A percentile compares a stretch with the other conserved stretches of the same genome.
These are phyloP conservation scores for Lycocorax pyrrhopterus DNA, from an alignment of 2,113 vertebrate species.

Conservation along the genomic window DNA sequence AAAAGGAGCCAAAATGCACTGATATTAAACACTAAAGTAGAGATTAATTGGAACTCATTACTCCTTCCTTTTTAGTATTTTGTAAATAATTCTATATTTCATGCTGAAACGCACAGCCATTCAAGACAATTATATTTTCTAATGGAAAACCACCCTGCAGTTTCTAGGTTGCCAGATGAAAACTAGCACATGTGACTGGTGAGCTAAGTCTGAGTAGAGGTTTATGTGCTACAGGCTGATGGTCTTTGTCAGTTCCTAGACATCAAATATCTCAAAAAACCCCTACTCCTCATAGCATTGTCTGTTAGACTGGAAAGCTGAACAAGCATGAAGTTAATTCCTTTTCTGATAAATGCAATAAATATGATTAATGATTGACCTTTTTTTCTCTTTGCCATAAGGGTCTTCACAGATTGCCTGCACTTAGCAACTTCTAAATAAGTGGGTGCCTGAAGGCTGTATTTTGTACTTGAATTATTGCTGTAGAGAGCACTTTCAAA, in stretches of 20 bases:
- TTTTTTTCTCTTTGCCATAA: not conserved
- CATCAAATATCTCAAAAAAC: not conserved
- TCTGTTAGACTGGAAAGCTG: not conserved
- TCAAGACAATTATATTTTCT: not conserved
- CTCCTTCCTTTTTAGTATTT: not conserved
- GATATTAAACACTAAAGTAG: not conserved
- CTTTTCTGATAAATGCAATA: not conserved
- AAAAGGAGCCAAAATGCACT: not conserved
- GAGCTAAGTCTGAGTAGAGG: not conserved
- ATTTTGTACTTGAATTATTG: not conserved
- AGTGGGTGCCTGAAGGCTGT: not conserved
- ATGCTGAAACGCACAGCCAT: not conserved
- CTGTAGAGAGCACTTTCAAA: conserved; percentile 8
- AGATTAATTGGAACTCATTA: not conserved
- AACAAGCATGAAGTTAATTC: not conserved
- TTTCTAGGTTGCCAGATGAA: not conserved
- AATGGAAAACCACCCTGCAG: not conserved
- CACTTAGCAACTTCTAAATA: not conserved
- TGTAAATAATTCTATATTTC: not conserved
- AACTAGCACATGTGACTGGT: not conserved
- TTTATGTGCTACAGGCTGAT: not conserved
- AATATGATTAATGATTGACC: not conserved
- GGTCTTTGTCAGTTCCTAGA: not conserved
- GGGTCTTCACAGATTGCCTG: not conserved
- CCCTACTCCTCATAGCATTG: not conserved